Base-by-base conservation (phyloP, 2,888 invertebrate genomes). In the Rhopalosiphum nymphaeae region DNA sequence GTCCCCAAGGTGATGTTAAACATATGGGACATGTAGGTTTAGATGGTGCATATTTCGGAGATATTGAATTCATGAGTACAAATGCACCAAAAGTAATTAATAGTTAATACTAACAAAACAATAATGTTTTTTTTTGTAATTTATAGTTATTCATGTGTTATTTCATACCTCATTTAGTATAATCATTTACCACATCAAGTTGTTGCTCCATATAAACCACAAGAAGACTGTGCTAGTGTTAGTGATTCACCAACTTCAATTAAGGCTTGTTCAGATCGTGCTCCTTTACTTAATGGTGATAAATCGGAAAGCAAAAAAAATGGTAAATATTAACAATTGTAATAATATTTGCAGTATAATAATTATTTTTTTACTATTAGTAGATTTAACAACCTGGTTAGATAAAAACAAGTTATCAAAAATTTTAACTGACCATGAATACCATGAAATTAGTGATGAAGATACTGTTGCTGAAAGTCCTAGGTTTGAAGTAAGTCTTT, bases 11-110 rank as follows among this genome's bases (percentile, higher is more conserved):
- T 84, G 99, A 99, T 96, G 97, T 99, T 44, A 98, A 99, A 95
- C 99, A 99, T 96, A 99, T 99, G 0, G 97, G 97, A 0, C 99
- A 99, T 96, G 98, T 99, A 26, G 99, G 99, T 0, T 97, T 99
- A 87, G 99, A 99, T 96, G 99, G 99, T 0, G 98, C 99, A 56
- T 98, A 98, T 95, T 99, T 99, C 96, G 99, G 99, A 4, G 99
- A 99, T 96, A 97, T 99, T 87, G 97, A 97, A 91, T 97, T 97
- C 95, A 96, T 98, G 36, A 97, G 97, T 4, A 97, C 97, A 94
- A 97, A 96, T 53, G 95, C 95, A 57, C 95, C 95, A 25, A 95
- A 95, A 94, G 95, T 95, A 94, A 94, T 91, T 78, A 44, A 89
- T 44, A 84, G n/a, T 92, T 53, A 53, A 56, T 56, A 67, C 13